Evolutionary conservation across 2,113 vertebrate genomes (phyloP), one percentile per base, ranked within the genome.

Genomic region (Gymnobelideus leadbeateri): DNA sequence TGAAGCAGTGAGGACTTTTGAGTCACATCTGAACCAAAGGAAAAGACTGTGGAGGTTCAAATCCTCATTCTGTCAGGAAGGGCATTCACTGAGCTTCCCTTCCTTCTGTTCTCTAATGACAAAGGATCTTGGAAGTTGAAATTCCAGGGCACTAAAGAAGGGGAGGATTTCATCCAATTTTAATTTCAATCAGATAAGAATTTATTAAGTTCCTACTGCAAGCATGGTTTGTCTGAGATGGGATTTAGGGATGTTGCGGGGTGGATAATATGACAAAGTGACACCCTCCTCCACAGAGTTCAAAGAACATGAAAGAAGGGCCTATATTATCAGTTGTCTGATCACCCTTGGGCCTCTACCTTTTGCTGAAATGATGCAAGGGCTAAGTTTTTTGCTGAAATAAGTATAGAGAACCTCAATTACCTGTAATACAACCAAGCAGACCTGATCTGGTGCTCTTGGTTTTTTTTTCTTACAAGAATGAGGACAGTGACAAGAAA

Each of bases 361-460:
- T 77, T 77, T 77, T 77, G 31, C 61, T 77, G 14, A 77, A 77
- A n/a, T 77, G 61, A 77, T 77, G 61, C 31, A 77, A 77, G 61
- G 61, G 61, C n/a, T n/a, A 77, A 77, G 37, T 77, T 77, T 77
- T 77, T 77, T 77, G 61, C 61, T 77, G 61, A n/a, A 77, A 77
- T 77, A 77, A 77, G 31, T 77, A 1, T 37, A 77, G 61, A 77
- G 61, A 77, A 14, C 37, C 61, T 77, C 61, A 77, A 77, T 77
- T 77, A 77, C 31, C 61, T 77, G 37, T 77, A 77, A n/a, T n/a
- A n/a, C 61, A 77, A 77, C 61, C 37, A 77, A 77, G 61, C 61
- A n/a, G 37, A 77, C 61, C 37, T 77, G 61, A 77, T 77, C 61
- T 19, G 37, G 61, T 19, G 5, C 61, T n/a, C 61, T 77, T 19